Base-by-base conservation (phyloP, 2,113 vertebrate species). In the Bufo gargarizans region DNA sequence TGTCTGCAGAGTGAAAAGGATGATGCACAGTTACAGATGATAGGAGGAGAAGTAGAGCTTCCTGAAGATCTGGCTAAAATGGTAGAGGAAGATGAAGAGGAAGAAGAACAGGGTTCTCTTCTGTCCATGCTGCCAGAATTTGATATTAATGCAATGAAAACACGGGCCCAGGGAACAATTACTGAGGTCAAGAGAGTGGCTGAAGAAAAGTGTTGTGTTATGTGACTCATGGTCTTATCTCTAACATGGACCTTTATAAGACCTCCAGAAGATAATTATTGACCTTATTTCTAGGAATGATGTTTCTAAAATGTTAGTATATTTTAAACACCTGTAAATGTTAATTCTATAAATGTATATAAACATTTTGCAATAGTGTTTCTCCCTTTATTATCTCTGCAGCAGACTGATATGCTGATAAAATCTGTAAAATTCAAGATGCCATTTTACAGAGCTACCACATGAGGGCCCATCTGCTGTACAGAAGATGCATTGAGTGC, bases 1-100 rank as follows among this genome's bases (percentile, higher is more conserved):
- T 78, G 50, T 33, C 17, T 58, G 76, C 90, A 96, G 95, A 95
- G 93, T 1, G 92, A 94, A 77, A 91, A 93, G 89, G 95, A 96
- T 19, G 91, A 88, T 0, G 95, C 94, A 0, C 94, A 93, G 19
- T 87, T 95, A 58, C 94, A 94, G 86, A 90, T 94, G 91, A 94
- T 91, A 0, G 92, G 94, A 1, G 94, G 95, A 0, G 91, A 91
- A 0, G 91, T 92, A 56, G 94, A 95, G 55, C 89, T 95, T 69
- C 95, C 93, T 0, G 93, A 93, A 85, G 95, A 96, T 7, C 89
- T 96, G 65, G 93, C 92, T 0, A 93, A 95, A 89, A 94, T 95
- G 92, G 93, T 95, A 76, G 92, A 94, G 19, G 92, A 95, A 61
- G 94, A 95, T 49, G 93, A 94, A 65, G 93, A 94, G 11, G 91